These are phyloP conservation scores for Diaphora mendica DNA, from an alignment of 2,888 invertebrate genomes.

Conservation along the genomic window DNA sequence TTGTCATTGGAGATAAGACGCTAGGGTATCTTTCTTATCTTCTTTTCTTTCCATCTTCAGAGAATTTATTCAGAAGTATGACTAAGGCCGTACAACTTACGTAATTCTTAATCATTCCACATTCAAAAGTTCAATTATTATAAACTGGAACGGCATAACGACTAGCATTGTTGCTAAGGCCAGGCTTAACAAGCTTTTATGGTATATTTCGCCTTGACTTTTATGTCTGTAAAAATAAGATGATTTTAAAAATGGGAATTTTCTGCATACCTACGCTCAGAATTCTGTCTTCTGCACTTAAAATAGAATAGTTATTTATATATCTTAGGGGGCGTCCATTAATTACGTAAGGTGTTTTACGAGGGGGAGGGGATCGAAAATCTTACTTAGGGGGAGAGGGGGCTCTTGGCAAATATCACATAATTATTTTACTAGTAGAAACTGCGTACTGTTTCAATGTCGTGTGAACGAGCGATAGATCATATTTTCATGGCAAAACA, in stretches of 20 bases:
- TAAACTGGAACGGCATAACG: constrained; percentile 32
- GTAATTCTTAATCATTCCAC: constrained; percentile 7
- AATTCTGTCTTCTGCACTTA: too few relatives aligned
- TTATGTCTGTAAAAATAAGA: constrained; percentile 31
- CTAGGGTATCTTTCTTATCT: too few relatives aligned
- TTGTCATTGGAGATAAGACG: neutral
- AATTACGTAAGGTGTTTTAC: too few relatives aligned
- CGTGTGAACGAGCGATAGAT: constrained; percentile 15
- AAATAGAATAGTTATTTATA: too few relatives aligned
- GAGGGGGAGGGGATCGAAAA: too few relatives aligned
- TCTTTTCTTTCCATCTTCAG: neutral
- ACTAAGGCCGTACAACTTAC: constrained; percentile 2
- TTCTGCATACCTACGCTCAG: neutral
- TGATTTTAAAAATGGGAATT: constrained; percentile 4
- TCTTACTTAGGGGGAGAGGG: too few relatives aligned
- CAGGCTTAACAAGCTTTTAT: constrained; percentile 38
- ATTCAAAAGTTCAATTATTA: constrained; percentile 11
- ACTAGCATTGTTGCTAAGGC: constrained; percentile 35
- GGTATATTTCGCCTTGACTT: constrained; percentile 31
- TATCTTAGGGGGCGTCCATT: too few relatives aligned
- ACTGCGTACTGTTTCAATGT: neutral
- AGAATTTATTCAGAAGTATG: constrained; percentile 1
- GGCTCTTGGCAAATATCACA: too few relatives aligned
- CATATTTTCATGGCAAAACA: constrained; percentile 14
- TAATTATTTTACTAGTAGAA: too few relatives aligned